phyloP scores from a whole-genome alignment of 2,797 vertebrate species.

The Hippoglossus hippoglossus region DNA sequence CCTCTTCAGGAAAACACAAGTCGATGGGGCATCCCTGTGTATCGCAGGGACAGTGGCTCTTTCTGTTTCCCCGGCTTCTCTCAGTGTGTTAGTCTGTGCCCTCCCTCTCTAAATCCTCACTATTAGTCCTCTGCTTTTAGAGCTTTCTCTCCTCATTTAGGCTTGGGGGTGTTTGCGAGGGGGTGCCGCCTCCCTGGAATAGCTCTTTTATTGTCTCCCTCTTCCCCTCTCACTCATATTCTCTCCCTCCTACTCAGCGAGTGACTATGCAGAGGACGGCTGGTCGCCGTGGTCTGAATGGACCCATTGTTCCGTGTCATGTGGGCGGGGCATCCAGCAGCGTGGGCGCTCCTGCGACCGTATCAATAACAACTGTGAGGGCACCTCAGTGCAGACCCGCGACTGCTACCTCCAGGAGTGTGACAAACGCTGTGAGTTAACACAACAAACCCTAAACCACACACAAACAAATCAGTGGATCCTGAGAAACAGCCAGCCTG shows the following conservation, averaged over 20 bases:
- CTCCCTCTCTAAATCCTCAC: constrained; percentile 68
- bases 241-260: constrained; percentile 84
- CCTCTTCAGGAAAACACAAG: constrained; percentile 67
- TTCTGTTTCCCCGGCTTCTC: constrained; percentile 55
- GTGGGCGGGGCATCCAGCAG: constrained; percentile 97
- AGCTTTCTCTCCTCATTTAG: constrained; percentile 74
- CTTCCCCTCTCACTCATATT: constrained; percentile 59
- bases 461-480: constrained; percentile 9
- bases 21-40: constrained; percentile 68
- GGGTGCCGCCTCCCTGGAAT: constrained; percentile 72
- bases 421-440: constrained; percentile 95
- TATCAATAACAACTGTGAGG: constrained; percentile 97
- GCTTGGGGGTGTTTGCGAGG: constrained; percentile 63
- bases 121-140: constrained; percentile 73
- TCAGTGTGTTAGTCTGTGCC: constrained; percentile 40
- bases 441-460: constrained; percentile 5
- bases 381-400: constrained; percentile 96
- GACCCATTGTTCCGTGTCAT: constrained; percentile 97
- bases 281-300: constrained; percentile 99
- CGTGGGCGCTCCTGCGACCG: constrained; percentile 98
- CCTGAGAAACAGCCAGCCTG: background rate
- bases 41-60: constrained; percentile 59
- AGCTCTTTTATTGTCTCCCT: constrained; percentile 78
- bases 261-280: constrained; percentile 94
- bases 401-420: constrained; percentile 98